Conservation (phyloP, 2,888 invertebrate species). For the Diadromus collaris region DNA sequence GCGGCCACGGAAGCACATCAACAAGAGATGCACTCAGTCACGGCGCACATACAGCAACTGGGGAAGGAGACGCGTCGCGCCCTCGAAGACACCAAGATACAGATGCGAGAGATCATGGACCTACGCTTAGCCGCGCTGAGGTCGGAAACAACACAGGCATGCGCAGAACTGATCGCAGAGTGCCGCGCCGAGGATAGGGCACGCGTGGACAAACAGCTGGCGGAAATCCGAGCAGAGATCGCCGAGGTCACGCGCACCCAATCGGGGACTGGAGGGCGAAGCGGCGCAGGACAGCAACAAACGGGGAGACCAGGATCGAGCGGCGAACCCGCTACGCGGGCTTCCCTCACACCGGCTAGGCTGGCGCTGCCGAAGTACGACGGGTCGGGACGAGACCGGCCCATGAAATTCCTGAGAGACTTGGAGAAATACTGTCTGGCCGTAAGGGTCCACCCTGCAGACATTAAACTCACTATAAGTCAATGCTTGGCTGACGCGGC, state of each 20-base stretch:
- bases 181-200: not conserved
- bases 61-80: not conserved
- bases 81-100: not conserved
- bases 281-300: not conserved
- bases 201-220: not conserved
- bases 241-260: not conserved
- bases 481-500: not conserved
- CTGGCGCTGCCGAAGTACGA: not conserved
- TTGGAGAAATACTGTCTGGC: not conserved
- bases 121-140: not conserved
- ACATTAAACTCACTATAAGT: not conserved
- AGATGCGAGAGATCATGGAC: conserved; percentile 5
- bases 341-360: not conserved
- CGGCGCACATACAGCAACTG: not conserved
- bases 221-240: not conserved
- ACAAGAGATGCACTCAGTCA: not conserved
- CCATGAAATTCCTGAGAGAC: not conserved
- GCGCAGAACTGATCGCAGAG: not conserved
- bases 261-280: no score
- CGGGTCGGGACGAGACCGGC: not conserved
- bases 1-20: not conserved
- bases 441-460: not conserved
- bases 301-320: not conserved
- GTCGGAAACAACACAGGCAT: not conserved
- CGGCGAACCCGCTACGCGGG: not conserved